Base-by-base conservation (phyloP, 2,888 invertebrate species). In the Neoitamus cyanurus region DNA sequence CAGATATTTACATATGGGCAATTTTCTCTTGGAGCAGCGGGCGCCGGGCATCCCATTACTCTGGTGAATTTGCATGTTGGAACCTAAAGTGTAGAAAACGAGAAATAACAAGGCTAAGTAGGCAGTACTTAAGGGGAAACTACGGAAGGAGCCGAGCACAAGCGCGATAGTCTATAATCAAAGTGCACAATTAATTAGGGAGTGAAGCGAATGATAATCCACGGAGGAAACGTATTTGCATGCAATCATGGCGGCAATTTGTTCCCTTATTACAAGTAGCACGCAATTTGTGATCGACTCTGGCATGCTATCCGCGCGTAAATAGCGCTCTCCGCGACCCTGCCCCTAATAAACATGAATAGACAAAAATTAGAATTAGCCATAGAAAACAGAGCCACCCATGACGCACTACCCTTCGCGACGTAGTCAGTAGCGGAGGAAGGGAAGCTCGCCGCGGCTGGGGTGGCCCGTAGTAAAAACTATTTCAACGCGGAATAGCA, bases 221-320 rank as follows among this genome's bases (percentile, higher is more conserved):
- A 31, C 46, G 78, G 34, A 78, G 42, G 78, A 34, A 78, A 58
- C 34, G 48, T 58, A 78, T 78, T 78, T 78, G 78, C 58, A 78
- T 78, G 48, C 42, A 78, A 77, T 78, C 78, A 31, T 28, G 31
- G 48, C n/a, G 15, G 78, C 58, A 78, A 78, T 78, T 78, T 78
- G 78, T 78, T 78, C 48, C 70, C 78, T 78, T 78, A 78, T 78
- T 78, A 48, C 78, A 58, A 48, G 48, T 48, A 78, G 78, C 78
- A 78, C 78, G 78, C 78, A 78, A 78, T 78, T 75, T 48, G 58
- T 58, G 78, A 78, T 78, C 42, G 78, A 78, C 31, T 78, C 58
- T 78, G 9, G 78, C 78, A 78, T 48, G 78, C 58, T 31, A 78
- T 9, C 3, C 48, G 58, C 48, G 31, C 48, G 58, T 78, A 48